These are phyloP conservation scores for Eumacrocentrus americanus DNA, from an alignment of 2,888 invertebrate genomes.

Conservation along the genomic window DNA sequence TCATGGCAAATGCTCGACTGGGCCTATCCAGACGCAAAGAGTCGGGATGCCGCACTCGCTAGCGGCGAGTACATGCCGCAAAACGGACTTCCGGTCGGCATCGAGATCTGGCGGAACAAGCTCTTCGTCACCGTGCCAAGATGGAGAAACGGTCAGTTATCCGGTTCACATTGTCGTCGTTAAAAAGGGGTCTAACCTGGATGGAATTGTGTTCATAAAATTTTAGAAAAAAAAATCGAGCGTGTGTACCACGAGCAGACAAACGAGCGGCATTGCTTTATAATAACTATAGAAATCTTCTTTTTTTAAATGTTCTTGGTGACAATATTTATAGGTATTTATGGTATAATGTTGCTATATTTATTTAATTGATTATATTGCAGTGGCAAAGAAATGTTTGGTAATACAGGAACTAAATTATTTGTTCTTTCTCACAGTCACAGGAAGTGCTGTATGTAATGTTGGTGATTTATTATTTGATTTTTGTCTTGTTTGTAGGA, in stretches of 20 bases:
- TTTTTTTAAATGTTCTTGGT: neutral
- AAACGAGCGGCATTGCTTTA: slow-evolving; percentile 4
- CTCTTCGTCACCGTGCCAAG: slow-evolving; percentile 84
- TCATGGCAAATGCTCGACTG: slow-evolving; percentile 80
- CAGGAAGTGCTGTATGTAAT: slow-evolving; percentile 16
- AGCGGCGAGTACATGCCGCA: slow-evolving; percentile 74
- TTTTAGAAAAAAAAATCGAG: neutral
- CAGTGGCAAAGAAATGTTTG: slow-evolving; percentile 15
- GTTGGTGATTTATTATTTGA: too few relatives aligned
- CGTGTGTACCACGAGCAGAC: slow-evolving; percentile 5
- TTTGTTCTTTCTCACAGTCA: slow-evolving; percentile 10
- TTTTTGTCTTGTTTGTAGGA: slow-evolving; percentile 24
- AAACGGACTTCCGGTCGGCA: slow-evolving; percentile 81
- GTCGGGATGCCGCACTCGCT: slow-evolving; percentile 69
- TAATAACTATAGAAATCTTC: neutral
- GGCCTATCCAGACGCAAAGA: slow-evolving; percentile 71
- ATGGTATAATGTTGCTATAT: slow-evolving; percentile 2
- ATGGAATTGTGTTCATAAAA: neutral
- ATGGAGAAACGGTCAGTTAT: slow-evolving; percentile 74
- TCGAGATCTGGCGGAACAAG: slow-evolving; percentile 81
- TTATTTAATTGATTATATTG: slow-evolving; percentile 25
- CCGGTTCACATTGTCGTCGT: slow-evolving; percentile 3
- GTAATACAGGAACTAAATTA: slow-evolving; percentile 11
- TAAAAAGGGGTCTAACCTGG: slow-evolving; percentile 1
- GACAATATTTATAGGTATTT: neutral